Evolutionary conservation across 2,888 invertebrate species (phyloP), one percentile per base, ranked within the genome.

Genomic region (Cancer borealis): DNA sequence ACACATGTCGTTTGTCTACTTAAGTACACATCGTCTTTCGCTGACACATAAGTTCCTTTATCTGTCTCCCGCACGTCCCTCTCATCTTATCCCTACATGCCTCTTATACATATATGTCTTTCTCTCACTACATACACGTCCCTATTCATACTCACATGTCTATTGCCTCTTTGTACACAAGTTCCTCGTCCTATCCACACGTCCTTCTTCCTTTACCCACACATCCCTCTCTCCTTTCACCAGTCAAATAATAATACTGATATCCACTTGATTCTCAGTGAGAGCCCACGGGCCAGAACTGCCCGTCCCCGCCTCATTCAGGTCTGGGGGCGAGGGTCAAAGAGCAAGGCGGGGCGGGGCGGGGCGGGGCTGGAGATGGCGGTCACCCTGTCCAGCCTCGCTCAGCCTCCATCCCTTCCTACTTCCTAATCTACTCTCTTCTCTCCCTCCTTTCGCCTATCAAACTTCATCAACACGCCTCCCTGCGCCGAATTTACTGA

Each of bases 181-280:
- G 12, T 79, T 30, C 12, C 79, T 79, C 30, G 26, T 12, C 30
- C 12, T 79, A 30, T 79, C 79, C 26, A 79, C 79, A 79, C 30
- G 30, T 30, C 79, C 21, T 79, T 30, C 79, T 79, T n/a, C 66
- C 66, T 66, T 21, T 66, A 79, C 14, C 30, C 79, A 30, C 79
- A 14, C 30, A 8, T 79, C 8, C 30, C 30, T 79, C 79, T 79
- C 79, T 30, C 79, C 79, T 26, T 79, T 30, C 12, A 79, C 26
- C 30, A 79, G 21, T 14, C 66, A 14, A 30, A 79, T 79, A 79
- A 4, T 79, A 79, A 79, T 79, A 79, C 79, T 79, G 79, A 79
- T 79, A 79, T 79, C 79, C 30, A 79, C 79, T 79, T 66, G 66
- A 66, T 66, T 66, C 66, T 66, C 66, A 54, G 54, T 14, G 54